phyloP scores from a whole-genome alignment of 2,888 invertebrate species.

The Thera britannica region DNA sequence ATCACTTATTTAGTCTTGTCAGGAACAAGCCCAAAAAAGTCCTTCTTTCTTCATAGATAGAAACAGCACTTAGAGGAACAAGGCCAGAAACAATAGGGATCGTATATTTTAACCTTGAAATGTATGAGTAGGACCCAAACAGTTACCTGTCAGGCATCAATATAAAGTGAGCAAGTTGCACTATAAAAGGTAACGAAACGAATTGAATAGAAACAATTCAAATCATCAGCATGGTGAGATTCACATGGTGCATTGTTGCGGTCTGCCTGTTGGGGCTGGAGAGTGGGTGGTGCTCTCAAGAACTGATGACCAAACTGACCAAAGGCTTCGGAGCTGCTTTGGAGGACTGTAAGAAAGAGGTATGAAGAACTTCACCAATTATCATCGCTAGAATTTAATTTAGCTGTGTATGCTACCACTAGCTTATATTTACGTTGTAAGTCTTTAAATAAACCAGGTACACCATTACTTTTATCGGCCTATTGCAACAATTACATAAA shows the following conservation, averaged over 20 bases:
- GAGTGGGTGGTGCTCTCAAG: conserved; percentile 52
- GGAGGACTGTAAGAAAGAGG: conserved; percentile 68
- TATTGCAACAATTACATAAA: too few relatives aligned
- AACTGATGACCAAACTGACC: conserved; percentile 65
- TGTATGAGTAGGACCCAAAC: background rate
- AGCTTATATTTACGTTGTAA: too few relatives aligned
- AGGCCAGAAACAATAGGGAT: background rate
- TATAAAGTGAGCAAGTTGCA: background rate
- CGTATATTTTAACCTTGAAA: background rate
- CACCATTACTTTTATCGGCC: too few relatives aligned
- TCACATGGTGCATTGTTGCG: conserved; percentile 15
- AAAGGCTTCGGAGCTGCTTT: conserved; percentile 59
- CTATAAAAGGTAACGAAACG: conserved; percentile 14
- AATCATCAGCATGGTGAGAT: conserved; percentile 13
- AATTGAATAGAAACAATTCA: background rate
- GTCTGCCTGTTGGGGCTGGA: conserved; percentile 21
- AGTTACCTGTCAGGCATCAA: background rate
- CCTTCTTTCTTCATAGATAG: too few relatives aligned
- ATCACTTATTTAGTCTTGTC: too few relatives aligned
- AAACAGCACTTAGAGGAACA: too few relatives aligned
- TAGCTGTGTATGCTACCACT: too few relatives aligned
- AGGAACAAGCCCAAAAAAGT: too few relatives aligned
- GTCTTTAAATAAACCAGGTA: too few relatives aligned
- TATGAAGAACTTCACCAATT: conserved; percentile 31
- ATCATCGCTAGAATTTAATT: background rate